Base-by-base conservation (phyloP, 2,888 invertebrate species). In the Lasioglossum leucozonium region DNA sequence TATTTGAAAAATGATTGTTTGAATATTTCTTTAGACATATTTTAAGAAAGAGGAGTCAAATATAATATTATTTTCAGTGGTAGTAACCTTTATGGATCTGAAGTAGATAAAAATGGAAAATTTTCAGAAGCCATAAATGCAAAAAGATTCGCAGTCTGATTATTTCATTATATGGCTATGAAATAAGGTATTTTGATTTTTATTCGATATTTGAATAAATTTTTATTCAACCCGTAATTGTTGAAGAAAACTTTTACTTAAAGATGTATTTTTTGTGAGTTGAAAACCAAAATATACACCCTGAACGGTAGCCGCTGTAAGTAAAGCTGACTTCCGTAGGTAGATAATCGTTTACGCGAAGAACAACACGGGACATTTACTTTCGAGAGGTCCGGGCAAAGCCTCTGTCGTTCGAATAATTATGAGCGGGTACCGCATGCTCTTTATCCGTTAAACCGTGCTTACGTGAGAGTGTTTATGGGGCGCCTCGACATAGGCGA, bases 401-500 rank as follows among this genome's bases (percentile, higher is more conserved):
- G 62, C 62, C 30, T 30, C 30, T 6, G 30, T 62, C 62, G 62
- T 62, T 62, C 62, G 62, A 62, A 62, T 62, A 62, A 62, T 62
- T 62, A 62, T 62, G 62, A 62, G 30, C 62, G 30, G n/a, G 30
- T 30, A 62, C 30, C 62, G 62, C 69, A 40, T 69, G 37, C 69
- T 69, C 75, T 42, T 34, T 34, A 22, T 22, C 71, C 4, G 34
- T 44, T 40, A 40, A 44, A 16, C 22, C 62, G 6, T 71, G 69
- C 95, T 95, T 95, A 97, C 97, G 95, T 97, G 97, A 91, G 97
- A 96, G 90, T 96, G 96, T 95, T 96, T 97, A 74, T 96, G 96
- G 87, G 97, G 97, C 51, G 97, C 97, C 95, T 99, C 98, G 51
- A 98, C 98, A 95, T 98, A 98, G 13, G 98, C 98, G 89, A 98